phyloP scores from a whole-genome alignment of 2,888 invertebrate genomes.

The Ophion obscuratus region DNA sequence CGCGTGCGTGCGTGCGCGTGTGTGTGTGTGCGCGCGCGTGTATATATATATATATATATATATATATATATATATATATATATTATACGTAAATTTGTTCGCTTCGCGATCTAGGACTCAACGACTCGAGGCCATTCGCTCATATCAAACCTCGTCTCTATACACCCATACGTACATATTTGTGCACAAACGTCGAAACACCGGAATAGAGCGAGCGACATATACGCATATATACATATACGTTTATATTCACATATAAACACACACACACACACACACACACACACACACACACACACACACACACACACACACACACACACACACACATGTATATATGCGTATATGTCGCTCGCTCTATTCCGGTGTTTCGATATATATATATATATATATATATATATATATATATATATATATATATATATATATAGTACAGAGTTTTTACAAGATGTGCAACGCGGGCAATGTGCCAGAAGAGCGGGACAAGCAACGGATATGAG shows the following conservation, averaged over 20 bases:
- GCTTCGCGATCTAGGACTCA: slow-evolving; percentile 57
- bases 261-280: too few species aligned
- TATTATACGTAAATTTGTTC: slow-evolving; percentile 37
- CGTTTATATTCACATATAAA: slow-evolving; percentile 26
- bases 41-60: too few species aligned
- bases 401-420: too few species aligned
- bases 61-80: background rate
- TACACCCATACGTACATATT: background rate
- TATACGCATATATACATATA: slow-evolving; percentile 24
- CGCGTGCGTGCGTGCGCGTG: too few species aligned
- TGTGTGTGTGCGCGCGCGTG: too few species aligned
- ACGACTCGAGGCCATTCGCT: slow-evolving; percentile 41
- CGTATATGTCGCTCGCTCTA: too few species aligned
- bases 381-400: too few species aligned
- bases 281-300: too few species aligned
- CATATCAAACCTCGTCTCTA: background rate
- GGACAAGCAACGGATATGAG: background rate
- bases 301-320: too few species aligned
- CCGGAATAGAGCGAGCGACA: slow-evolving; percentile 17
- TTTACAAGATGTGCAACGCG: slow-evolving; percentile 23
- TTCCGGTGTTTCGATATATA: too few species aligned
- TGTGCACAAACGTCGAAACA: background rate
- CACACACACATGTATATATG: too few species aligned
- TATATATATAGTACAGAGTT: slow-evolving; percentile 19
- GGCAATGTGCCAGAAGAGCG: slow-evolving; percentile 28